Evolutionary conservation across 1,140 invertebrate species (phyloP).

Genomic region (Patella vulgata): DNA sequence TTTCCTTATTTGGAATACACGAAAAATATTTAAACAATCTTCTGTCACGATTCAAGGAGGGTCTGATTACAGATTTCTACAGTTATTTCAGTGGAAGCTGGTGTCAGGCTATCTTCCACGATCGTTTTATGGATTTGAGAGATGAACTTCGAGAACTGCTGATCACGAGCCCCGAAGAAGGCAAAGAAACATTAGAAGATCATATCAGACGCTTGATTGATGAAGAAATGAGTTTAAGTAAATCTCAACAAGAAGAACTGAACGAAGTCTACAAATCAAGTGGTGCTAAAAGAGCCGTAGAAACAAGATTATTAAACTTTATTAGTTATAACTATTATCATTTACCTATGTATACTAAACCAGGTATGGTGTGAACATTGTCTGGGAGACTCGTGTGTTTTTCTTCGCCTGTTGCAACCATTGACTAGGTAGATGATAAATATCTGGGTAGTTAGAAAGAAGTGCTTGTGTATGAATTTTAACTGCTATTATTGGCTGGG

Average conservation of each 20-base stretch:
- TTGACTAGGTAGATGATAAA: no score
- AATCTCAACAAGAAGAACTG: slow-evolving; percentile 49
- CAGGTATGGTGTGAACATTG: slow-evolving; percentile 65
- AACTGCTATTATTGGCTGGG: no score
- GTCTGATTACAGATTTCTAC: slow-evolving; percentile 65
- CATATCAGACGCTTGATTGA: slow-evolving; percentile 59
- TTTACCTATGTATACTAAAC: slow-evolving; percentile 67
- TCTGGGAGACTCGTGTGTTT: no score
- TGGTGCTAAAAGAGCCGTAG: slow-evolving; percentile 59
- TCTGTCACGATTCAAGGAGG: slow-evolving; percentile 58
- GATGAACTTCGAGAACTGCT: slow-evolving; percentile 64
- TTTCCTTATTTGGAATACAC: slow-evolving; percentile 65
- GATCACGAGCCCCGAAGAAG: slow-evolving; percentile 53
- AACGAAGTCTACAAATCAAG: slow-evolving; percentile 39
- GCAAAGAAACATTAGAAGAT: slow-evolving; percentile 56
- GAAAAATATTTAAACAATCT: slow-evolving; percentile 64
- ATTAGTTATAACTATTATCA: slow-evolving; percentile 67
- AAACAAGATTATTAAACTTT: slow-evolving; percentile 64
- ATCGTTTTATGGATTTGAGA: slow-evolving; percentile 64
- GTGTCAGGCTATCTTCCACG: slow-evolving; percentile 64
- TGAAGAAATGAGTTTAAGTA: slow-evolving; percentile 59
- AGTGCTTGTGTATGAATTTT: no score
- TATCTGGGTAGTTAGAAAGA: no score
- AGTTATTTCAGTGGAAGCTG: slow-evolving; percentile 65
- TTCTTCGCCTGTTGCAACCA: no score